Conservation (phyloP, 1,140 invertebrate species). For the Dendroctonus valens region DNA sequence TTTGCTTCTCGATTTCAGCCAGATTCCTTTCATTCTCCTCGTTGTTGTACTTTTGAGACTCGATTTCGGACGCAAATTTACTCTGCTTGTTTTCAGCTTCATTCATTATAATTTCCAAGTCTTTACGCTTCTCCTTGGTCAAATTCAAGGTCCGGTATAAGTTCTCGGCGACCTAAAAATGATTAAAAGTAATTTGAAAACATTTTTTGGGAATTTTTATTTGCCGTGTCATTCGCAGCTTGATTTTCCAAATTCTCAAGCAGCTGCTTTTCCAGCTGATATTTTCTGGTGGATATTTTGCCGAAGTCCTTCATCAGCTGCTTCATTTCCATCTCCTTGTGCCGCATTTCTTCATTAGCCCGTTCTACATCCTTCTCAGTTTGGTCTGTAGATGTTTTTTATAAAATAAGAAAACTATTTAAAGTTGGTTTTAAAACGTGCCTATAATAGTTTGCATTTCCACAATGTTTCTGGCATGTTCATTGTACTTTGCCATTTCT, state of each 20-base stretch:
- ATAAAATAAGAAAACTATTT: slow-evolving; percentile 28
- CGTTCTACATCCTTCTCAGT: slow-evolving; percentile 59
- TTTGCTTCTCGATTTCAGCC: slow-evolving; percentile 45
- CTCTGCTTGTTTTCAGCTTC: slow-evolving; percentile 64
- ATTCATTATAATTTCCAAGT: slow-evolving; percentile 59
- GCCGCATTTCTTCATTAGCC: slow-evolving; percentile 28
- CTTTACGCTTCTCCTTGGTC: slow-evolving; percentile 26
- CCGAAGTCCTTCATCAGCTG: slow-evolving; percentile 56
- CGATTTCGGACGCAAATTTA: slow-evolving; percentile 60
- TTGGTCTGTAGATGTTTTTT: slow-evolving; percentile 56
- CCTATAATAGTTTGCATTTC: slow-evolving; percentile 35
- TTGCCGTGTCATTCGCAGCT: slow-evolving; percentile 63
- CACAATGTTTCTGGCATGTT: slow-evolving; percentile 30
- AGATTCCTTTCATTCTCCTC: slow-evolving; percentile 50
- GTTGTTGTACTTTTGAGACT: slow-evolving; percentile 55
- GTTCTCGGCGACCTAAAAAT: slow-evolving; percentile 23
- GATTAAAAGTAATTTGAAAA: not conserved
- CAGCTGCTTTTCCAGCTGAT: slow-evolving; percentile 62
- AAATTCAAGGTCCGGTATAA: slow-evolving; percentile 23
- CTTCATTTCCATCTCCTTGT: slow-evolving; percentile 45
- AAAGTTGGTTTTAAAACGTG: too few species aligned
- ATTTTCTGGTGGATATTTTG: slow-evolving; percentile 54
- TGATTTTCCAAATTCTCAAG: slow-evolving; percentile 65
- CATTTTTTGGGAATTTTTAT: not conserved
- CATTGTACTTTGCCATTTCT: slow-evolving; percentile 34